Evolutionary conservation across 2,797 vertebrate species (phyloP).

Genomic region (Macroramphosus scolopax): DNA sequence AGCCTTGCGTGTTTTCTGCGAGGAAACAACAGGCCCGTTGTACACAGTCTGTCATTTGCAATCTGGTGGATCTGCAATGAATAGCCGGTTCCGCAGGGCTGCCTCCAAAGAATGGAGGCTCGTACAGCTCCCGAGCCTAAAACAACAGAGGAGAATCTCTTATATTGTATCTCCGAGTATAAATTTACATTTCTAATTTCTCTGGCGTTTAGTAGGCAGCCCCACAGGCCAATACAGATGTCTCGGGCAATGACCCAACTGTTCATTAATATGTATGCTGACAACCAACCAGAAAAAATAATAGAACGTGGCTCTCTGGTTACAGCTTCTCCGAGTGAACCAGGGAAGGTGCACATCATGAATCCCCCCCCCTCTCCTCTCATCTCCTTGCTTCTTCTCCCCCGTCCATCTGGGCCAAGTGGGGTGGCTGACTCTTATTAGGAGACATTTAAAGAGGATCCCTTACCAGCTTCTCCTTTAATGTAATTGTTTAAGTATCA

Average conservation of each 20-base stretch:
- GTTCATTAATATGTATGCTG: slow-evolving; percentile 81
- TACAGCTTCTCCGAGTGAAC: slow-evolving; percentile 54
- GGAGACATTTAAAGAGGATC: slow-evolving; percentile 68
- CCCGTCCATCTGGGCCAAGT: slow-evolving; percentile 55
- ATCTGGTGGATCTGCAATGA: slow-evolving; percentile 74
- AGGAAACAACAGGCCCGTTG: slow-evolving; percentile 70
- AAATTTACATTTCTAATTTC: slow-evolving; percentile 78
- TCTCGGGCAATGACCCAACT: slow-evolving; percentile 76
- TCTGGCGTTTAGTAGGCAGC: slow-evolving; percentile 66
- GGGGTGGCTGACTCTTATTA: slow-evolving; percentile 61
- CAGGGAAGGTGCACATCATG: slow-evolving; percentile 48
- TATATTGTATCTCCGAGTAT: slow-evolving; percentile 72
- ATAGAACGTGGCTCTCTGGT: slow-evolving; percentile 66
- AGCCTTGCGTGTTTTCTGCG: slow-evolving; percentile 62
- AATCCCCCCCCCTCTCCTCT: slow-evolving; percentile 44
- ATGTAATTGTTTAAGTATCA: slow-evolving; percentile 74
- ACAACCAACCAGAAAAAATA: slow-evolving; percentile 74
- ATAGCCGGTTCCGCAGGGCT: slow-evolving; percentile 69
- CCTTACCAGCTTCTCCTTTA: slow-evolving; percentile 62
- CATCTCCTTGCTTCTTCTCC: slow-evolving; percentile 35
- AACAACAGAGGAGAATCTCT: slow-evolving; percentile 71
- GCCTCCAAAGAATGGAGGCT: slow-evolving; percentile 69
- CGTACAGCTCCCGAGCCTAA: slow-evolving; percentile 62
- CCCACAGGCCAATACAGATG: slow-evolving; percentile 75
- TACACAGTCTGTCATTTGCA: slow-evolving; percentile 70